Evolutionary conservation across 2,888 invertebrate genomes (phyloP).

Genomic region (Hirudinaria manillensis): DNA sequence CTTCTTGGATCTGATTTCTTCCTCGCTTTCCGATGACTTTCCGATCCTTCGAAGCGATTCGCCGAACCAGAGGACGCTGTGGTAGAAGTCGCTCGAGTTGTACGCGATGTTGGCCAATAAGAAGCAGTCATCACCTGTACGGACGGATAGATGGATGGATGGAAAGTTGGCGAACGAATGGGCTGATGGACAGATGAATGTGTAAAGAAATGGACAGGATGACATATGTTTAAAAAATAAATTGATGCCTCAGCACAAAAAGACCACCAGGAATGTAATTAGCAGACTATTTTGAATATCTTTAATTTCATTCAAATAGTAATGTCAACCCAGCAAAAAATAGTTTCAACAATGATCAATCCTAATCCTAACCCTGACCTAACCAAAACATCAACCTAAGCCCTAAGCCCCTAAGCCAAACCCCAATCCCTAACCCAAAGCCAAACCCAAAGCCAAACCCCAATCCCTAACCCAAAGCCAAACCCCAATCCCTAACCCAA

Average conservation of each 20-base stretch:
- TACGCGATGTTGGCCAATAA: conserved; percentile 89
- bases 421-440: too few species aligned
- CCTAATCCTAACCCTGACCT: too few species aligned
- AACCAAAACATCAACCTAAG: too few species aligned
- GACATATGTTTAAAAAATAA: background rate
- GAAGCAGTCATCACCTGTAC: conserved; percentile 83
- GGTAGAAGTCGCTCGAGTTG: conserved; percentile 82
- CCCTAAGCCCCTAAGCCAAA: too few species aligned
- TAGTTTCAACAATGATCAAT: too few species aligned
- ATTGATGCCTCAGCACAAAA: background rate
- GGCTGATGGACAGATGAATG: background rate
- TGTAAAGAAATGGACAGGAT: background rate
- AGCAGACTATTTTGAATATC: too few species aligned
- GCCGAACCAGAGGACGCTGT: conserved; percentile 90
- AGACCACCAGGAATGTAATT: background rate
- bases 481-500: too few species aligned
- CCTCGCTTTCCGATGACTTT: background rate
- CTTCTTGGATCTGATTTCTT: background rate
- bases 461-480: too few species aligned
- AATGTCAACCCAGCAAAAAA: too few species aligned
- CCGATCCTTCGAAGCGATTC: conserved; percentile 61
- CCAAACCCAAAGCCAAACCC: too few species aligned
- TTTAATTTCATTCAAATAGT: too few species aligned
- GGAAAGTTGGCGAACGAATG: background rate
- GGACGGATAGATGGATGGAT: background rate